Evolutionary conservation across 2,797 vertebrate species (phyloP), one percentile per base, ranked within the genome.

Genomic region (Catostomus latipinnis): DNA sequence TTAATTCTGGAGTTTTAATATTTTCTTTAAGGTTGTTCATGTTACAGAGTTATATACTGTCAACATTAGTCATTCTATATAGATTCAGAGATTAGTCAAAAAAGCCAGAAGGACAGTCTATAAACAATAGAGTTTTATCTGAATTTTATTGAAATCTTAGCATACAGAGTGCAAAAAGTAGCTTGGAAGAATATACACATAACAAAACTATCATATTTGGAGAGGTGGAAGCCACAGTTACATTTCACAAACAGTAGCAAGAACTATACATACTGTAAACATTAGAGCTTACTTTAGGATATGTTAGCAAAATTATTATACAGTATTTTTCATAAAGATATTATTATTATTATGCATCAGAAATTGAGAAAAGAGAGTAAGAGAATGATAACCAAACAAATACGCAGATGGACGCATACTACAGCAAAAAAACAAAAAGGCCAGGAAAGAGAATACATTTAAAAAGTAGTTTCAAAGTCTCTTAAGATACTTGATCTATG

Each of bases 61-160:
- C 34, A 34, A 22, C 7, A 52, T 12, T 62, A 61, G 46, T 9
- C 34, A 16, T 43, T 46, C 56, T 46, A 6, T 76, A 48, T 1
- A 16, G n/a, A 58, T 10, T 13, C 53, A 54, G 53, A 54, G 13
- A 12, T 54, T 9, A 54, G 34, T 4, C 34, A 34, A 34, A 34
- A 34, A 34, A 34, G 34, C 14, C 43, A 74, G 68, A 74, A 71
- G 12, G 49, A 56, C 62, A 86, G 57, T 14, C 50, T 70, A 69
- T 62, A 65, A 80, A 71, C 53, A 18, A 81, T 61, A 53, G 63
- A 10, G 5, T 71, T 68, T 81, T 69, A 85, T 85, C 77, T 80
- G 71, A n/a, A 68, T 91, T 94, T 94, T 91, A 93, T 94, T 95
- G 85, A 92, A 93, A 92, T 90, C 88, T 85, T 90, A 89, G 85